Evolutionary conservation across 2,797 vertebrate species (phyloP), one percentile per base, ranked within the genome.

Genomic region (Melopsittacus undulatus): DNA sequence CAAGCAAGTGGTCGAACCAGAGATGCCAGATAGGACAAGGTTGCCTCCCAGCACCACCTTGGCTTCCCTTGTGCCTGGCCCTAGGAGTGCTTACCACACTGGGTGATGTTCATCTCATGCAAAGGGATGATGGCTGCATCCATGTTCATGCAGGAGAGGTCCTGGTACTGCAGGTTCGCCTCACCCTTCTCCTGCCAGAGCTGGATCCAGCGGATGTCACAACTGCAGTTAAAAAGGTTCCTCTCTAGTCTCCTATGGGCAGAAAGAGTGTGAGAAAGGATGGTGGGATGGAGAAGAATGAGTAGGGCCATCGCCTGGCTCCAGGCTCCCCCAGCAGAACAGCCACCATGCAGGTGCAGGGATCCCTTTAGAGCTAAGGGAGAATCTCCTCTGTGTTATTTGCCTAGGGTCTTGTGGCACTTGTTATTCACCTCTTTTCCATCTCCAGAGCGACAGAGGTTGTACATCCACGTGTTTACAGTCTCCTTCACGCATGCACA

Each of bases 191-290:
- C 98, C 98, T 99, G 99, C 98, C 99, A 99, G 94, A 99, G 98
- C 98, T 99, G 99, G 97, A 99, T 99, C 99, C 99, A 99, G 93
- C 99, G 99, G 93, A 99, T 99, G 85, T 98, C 98, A 2, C 99
- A 99, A 97, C 99, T 99, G 64, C 99, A 99, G 96, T 99, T 98
- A 67, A 99, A 99, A 84, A 99, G 97, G 91, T 99, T 99, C 56
- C 98, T 98, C 77, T 99, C 99, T 97, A 99, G 93, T 89, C 97
- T 98, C 98, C 99, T 99, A 92, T 0, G 2, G 83, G 85, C 68
- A 91, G 92, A 92, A 48, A 95, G 89, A 96, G 52, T 43, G 42
- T 78, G 78, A 96, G 68, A 95, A 89, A 90, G 34, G 40, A 80
- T 8, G 56, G 77, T 91, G 89, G 94, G 91, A 54, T 59, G 27